Conservation (phyloP, 2,113 vertebrate species). For the Echinops telfairi region DNA sequence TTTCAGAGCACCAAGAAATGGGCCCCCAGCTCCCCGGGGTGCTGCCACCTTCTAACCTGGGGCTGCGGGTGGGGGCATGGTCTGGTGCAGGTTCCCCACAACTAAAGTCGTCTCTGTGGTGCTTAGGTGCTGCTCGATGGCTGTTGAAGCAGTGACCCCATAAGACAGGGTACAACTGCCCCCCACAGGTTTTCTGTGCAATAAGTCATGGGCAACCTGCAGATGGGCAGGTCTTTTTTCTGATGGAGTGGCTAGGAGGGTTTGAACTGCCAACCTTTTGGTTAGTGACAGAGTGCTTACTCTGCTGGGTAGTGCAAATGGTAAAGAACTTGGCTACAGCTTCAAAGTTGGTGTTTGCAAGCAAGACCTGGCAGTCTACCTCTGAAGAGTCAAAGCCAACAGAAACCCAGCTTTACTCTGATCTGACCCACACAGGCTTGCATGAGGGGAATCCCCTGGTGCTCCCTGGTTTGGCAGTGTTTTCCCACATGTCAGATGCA, state of each 20-base stretch:
- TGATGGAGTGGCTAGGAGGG: neutral
- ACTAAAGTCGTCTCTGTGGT: neutral
- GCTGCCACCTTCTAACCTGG: neutral
- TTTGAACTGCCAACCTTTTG: neutral
- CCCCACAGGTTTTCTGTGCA: neutral
- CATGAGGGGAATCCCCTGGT: too few species aligned
- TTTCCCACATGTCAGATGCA: accelerated
- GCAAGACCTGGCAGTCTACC: neutral
- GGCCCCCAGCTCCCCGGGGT: neutral
- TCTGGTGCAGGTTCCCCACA: neutral
- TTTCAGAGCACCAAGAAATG: neutral
- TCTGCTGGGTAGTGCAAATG: neutral
- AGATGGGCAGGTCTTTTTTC: neutral
- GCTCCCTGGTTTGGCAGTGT: neutral
- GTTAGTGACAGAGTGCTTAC: neutral
- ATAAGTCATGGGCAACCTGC: neutral
- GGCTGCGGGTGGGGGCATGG: neutral
- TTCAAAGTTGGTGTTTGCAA: neutral
- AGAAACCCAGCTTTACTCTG: neutral
- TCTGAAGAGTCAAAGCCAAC: neutral
- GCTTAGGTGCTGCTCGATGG: neutral
- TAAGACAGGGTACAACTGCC: neutral
- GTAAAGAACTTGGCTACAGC: neutral
- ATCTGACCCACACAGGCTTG: neutral
- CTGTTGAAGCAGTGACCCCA: neutral